These are phyloP conservation scores for Tortrix viridana DNA, from an alignment of 2,888 invertebrate species.

Conservation along the genomic window DNA sequence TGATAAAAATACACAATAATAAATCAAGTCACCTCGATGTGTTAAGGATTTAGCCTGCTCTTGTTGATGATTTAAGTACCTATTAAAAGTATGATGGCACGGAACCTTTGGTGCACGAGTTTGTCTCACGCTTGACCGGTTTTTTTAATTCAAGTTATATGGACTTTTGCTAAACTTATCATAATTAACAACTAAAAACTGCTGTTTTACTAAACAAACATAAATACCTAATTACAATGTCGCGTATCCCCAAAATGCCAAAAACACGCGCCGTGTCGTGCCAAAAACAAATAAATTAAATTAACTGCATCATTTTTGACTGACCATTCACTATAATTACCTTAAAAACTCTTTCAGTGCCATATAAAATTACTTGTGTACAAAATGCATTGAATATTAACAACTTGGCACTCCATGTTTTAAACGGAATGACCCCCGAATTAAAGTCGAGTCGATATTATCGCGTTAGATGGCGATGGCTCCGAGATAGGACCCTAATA, in stretches of 20 bases:
- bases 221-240: not conserved
- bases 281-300: conserved; percentile 36
- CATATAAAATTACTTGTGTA: too few species aligned
- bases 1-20: too few species aligned
- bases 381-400: too few species aligned
- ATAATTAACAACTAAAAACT: too few species aligned
- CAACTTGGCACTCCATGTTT: not conserved
- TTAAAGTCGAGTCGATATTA: conserved; percentile 25
- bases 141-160: too few species aligned
- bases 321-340: conserved; percentile 32
- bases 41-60: too few species aligned
- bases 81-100: too few species aligned
- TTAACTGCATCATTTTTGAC: conserved; percentile 32
- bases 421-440: conserved; percentile 30
- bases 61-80: too few species aligned
- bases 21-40: too few species aligned
- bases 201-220: not conserved
- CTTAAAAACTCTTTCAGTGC: not conserved
- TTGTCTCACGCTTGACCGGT: too few species aligned
- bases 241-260: conserved; percentile 6
- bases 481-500: conserved; percentile 32
- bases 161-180: too few species aligned
- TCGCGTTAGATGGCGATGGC: conserved; percentile 37
- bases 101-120: too few species aligned
- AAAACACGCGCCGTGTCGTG: conserved; percentile 27